Evolutionary conservation across 2,888 invertebrate genomes (phyloP).

Genomic region (Phytoseiulus persimilis): DNA sequence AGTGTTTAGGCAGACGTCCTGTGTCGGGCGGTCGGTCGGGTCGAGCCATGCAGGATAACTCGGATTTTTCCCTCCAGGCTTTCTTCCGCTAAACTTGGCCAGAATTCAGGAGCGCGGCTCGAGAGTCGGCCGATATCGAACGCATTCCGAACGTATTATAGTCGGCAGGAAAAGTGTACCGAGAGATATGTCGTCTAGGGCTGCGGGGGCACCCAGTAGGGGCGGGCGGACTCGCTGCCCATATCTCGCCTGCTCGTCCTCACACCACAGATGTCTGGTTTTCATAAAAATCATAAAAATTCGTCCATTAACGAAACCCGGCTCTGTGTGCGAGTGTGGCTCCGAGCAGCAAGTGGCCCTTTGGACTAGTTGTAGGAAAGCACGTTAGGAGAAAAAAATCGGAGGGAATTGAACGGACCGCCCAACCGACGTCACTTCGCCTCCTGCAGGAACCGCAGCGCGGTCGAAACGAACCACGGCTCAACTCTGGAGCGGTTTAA

Average conservation of each 20-base stretch:
- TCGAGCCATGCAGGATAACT: neutral
- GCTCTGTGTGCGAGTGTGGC: neutral
- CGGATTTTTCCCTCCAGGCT: neutral
- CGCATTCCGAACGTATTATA: neutral
- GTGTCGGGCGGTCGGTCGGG: too few species aligned
- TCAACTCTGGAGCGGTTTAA: neutral
- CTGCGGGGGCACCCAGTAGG: neutral
- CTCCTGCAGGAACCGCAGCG: neutral
- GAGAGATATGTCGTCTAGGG: neutral
- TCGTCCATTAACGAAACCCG: neutral
- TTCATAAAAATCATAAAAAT: conserved; percentile 26
- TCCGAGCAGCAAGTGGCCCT: neutral
- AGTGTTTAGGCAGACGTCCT: neutral
- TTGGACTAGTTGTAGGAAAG: neutral
- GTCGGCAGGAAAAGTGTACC: neutral
- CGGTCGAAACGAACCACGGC: neutral
- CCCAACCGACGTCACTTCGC: neutral
- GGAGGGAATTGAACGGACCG: neutral
- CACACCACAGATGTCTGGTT: conserved; percentile 39
- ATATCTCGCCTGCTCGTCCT: neutral
- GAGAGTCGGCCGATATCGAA: neutral
- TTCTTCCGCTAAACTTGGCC: neutral
- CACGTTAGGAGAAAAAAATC: neutral
- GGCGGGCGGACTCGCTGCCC: neutral
- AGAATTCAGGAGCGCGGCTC: neutral